Evolutionary conservation across 2,888 invertebrate species (phyloP).

Genomic region (Stenolophus ochropezus): DNA sequence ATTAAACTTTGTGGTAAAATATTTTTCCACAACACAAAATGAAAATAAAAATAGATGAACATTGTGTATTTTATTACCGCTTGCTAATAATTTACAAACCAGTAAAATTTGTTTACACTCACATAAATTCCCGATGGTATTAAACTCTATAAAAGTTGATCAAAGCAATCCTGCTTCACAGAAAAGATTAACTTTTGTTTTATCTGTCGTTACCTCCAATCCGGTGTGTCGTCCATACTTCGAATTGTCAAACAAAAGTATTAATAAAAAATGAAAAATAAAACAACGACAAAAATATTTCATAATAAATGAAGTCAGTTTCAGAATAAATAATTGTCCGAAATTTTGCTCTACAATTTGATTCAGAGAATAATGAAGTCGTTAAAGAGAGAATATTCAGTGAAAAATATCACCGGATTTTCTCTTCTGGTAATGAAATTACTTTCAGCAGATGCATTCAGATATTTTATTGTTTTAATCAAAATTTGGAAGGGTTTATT

Average conservation of each 20-base stretch:
- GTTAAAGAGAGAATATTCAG: not conserved
- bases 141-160: slow-evolving; percentile 1
- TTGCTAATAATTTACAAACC: slow-evolving; percentile 11
- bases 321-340: not conserved
- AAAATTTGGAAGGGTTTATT: not conserved
- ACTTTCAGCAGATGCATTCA: not conserved
- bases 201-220: not conserved
- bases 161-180: not conserved
- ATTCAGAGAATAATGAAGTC: not conserved
- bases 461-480: not conserved
- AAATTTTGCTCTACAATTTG: not conserved
- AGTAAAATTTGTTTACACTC: slow-evolving; percentile 6
- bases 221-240: not conserved
- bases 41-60: not conserved
- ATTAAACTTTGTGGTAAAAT: not conserved
- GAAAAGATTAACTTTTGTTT: not conserved
- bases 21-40: not conserved
- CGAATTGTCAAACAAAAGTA: not conserved
- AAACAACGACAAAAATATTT: no score
- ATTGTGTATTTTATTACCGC: not conserved
- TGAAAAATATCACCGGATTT: not conserved
- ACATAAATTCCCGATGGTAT: not conserved
- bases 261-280: no score
- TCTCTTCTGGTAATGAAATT: not conserved
- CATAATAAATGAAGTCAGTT: no score